These are phyloP conservation scores for Nycticryphes semicollaris DNA, from an alignment of 2,113 vertebrate species.

Conservation along the genomic window DNA sequence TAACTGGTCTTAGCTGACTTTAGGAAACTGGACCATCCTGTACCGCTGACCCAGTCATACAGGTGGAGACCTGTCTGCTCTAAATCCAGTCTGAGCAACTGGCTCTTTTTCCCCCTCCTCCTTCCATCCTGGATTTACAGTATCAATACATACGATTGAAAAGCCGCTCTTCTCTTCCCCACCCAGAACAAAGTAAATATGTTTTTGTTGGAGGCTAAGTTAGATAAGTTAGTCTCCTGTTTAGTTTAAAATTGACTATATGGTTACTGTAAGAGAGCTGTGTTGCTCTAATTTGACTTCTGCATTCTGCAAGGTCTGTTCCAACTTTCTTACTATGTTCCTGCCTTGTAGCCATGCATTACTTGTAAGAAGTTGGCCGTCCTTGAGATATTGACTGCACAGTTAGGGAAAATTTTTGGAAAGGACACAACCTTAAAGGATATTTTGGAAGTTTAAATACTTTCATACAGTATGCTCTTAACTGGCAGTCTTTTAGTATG, in stretches of 20 bases:
- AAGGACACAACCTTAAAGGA: background rate
- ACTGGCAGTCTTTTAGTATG: background rate
- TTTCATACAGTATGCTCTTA: background rate
- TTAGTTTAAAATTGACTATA: background rate
- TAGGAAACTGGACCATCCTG: conserved; percentile 26
- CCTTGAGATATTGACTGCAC: background rate
- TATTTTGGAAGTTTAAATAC: background rate
- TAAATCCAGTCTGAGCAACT: conserved; percentile 11
- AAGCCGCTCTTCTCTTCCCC: background rate
- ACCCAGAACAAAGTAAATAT: background rate
- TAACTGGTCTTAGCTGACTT: conserved; percentile 64
- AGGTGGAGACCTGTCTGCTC: conserved; percentile 27
- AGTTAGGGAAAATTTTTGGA: background rate
- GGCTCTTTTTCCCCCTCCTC: background rate
- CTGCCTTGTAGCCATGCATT: background rate
- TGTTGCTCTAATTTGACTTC: background rate
- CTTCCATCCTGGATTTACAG: background rate
- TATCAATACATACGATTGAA: background rate
- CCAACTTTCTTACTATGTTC: background rate
- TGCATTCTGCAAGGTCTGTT: background rate
- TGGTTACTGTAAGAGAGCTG: background rate
- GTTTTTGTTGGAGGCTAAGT: background rate
- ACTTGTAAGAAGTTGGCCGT: background rate
- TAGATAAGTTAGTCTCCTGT: background rate
- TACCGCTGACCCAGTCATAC: conserved; percentile 39